Conservation (phyloP, 2,888 invertebrate species). For the Therioaphis trifolii region DNA sequence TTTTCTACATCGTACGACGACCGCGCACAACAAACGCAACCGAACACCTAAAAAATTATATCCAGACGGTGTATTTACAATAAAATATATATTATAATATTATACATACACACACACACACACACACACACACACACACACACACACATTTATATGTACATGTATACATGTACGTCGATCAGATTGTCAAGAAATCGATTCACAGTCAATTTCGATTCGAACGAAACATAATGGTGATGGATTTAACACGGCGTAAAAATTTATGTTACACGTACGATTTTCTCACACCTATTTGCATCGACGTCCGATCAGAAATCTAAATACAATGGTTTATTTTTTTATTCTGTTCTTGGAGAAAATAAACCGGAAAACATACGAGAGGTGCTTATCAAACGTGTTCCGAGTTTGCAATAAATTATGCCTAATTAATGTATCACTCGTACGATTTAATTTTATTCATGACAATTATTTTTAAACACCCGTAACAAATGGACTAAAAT, state of each 20-base stretch:
- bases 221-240: neutral
- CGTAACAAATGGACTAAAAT: no score
- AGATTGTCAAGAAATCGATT: neutral
- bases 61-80: neutral
- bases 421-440: no score
- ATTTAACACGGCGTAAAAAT: neutral
- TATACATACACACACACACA: neutral
- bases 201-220: neutral
- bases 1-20: neutral
- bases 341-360: neutral
- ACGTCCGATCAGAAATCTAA: neutral
- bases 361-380: neutral
- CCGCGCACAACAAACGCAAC: no score
- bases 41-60: no score
- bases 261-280: neutral
- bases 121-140: no score
- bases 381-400: no score
- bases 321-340: neutral
- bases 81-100: neutral
- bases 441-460: no score
- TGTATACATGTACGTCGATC: neutral
- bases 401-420: no score
- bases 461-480: no score
- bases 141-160: neutral
- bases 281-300: neutral